Evolutionary conservation across 2,113 vertebrate species (phyloP).

Genomic region (Gnathonemus echidnorhynchus): DNA sequence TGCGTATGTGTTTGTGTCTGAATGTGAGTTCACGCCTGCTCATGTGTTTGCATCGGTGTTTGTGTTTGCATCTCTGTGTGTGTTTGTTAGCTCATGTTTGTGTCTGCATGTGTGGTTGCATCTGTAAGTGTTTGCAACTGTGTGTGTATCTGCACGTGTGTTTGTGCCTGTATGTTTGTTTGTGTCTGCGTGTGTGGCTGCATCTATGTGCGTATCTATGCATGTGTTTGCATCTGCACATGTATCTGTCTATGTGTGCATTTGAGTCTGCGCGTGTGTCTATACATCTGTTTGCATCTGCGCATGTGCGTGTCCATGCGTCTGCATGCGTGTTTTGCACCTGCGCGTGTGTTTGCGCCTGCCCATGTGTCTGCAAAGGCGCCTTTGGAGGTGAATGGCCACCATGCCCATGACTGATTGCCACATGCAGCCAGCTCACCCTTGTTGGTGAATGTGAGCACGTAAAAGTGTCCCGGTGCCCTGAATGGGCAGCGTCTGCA

Average conservation of each 20-base stretch:
- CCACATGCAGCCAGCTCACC: neutral
- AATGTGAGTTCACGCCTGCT: neutral
- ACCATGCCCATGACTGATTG: neutral
- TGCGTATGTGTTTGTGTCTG: neutral
- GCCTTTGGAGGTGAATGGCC: neutral
- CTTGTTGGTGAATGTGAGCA: neutral
- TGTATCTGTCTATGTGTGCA: too few species aligned
- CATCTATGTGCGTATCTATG: too few species aligned
- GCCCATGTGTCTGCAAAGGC: neutral
- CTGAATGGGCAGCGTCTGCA: slow-evolving; percentile 26
- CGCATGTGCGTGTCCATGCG: neutral
- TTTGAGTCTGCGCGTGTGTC: too few species aligned
- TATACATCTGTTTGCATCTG: too few species aligned
- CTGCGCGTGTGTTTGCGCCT: neutral
- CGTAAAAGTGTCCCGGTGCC: slow-evolving; percentile 17
- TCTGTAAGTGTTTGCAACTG: neutral
- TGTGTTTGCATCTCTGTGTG: neutral
- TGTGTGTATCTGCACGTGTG: neutral
- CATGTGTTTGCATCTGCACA: too few species aligned
- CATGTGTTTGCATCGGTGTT: neutral
- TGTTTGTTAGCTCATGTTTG: neutral
- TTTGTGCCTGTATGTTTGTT: neutral
- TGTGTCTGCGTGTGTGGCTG: too few species aligned
- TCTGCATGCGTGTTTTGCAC: neutral
- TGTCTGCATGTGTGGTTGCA: neutral